Evolutionary conservation across 2,113 vertebrate genomes (phyloP).

Genomic region (Hyaena hyaena): DNA sequence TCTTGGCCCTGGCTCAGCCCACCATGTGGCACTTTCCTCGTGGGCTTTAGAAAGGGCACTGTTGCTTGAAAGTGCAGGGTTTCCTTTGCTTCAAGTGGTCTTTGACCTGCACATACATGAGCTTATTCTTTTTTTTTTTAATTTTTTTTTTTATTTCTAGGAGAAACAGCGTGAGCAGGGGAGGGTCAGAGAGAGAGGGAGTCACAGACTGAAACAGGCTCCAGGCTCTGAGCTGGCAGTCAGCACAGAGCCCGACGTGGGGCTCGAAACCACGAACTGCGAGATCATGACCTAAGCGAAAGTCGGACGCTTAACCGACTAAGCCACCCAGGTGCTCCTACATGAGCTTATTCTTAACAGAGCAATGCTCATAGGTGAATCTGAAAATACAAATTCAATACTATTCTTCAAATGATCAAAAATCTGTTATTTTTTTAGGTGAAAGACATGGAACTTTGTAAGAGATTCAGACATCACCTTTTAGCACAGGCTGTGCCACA

Average conservation of each 20-base stretch:
- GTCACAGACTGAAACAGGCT: too few species aligned
- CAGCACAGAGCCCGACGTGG: too few species aligned
- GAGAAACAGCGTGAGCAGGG: too few species aligned
- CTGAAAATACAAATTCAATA: constrained; percentile 31
- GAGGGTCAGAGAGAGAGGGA: too few species aligned
- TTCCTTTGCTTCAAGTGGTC: neutral
- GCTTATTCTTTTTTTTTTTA: neutral
- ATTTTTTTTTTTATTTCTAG: too few species aligned
- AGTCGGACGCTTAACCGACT: too few species aligned
- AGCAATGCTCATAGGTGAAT: neutral
- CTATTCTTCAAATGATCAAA: neutral
- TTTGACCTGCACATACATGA: constrained; percentile 23
- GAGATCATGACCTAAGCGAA: too few species aligned
- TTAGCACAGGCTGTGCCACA: neutral
- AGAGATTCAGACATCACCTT: neutral
- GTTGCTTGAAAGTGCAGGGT: neutral
- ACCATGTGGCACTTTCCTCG: neutral
- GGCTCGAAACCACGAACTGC: too few species aligned
- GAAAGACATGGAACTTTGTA: neutral
- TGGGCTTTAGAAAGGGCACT: neutral
- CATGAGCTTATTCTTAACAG: neutral
- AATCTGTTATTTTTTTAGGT: neutral
- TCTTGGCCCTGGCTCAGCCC: neutral
- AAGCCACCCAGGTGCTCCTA: neutral
- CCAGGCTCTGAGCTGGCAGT: too few species aligned